A percentile compares a stretch with the other conserved stretches of the same genome.
Conservation (phyloP, 2,113 vertebrate species). For the Collichthys lucidus region DNA sequence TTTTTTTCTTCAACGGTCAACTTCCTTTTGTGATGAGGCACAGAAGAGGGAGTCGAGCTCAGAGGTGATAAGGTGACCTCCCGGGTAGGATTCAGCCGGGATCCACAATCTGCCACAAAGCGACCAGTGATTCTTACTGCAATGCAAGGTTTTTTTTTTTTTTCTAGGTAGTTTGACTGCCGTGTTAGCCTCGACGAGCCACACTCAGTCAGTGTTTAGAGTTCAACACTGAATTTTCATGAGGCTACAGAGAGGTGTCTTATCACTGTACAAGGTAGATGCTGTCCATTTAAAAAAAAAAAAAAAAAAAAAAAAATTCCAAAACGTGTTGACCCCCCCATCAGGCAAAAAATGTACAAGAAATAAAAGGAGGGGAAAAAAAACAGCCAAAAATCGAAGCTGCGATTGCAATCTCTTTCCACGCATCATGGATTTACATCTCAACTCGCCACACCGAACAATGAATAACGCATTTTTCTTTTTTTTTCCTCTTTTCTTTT, state of each 20-base stretch:
- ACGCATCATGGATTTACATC: conserved; percentile 38
- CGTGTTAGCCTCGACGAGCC: conserved; percentile 15
- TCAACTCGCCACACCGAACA: conserved; percentile 1
- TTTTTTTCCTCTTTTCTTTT: not conserved
- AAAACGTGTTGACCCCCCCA: conserved; percentile 37
- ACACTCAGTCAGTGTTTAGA: conserved; percentile 37
- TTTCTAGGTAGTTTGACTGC: conserved; percentile 58
- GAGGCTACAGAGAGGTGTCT: conserved; percentile 57
- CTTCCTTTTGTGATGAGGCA: conserved; percentile 56
- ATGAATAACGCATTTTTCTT: not conserved
- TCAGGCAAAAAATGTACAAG: conserved; percentile 5
- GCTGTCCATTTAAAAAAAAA: conserved; percentile 40
- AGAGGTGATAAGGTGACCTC: conserved; percentile 34
- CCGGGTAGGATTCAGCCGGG: not conserved
- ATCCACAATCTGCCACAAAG: conserved; percentile 24
- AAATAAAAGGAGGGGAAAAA: not conserved
- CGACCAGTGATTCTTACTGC: conserved; percentile 53
- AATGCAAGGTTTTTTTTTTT: conserved; percentile 37
- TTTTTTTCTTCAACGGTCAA: conserved; percentile 7
- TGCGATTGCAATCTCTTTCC: conserved; percentile 53
- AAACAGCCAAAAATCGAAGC: conserved; percentile 41
- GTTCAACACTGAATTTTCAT: conserved; percentile 40
- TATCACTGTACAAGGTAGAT: conserved; percentile 62
- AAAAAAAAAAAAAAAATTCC: conserved; percentile 10
- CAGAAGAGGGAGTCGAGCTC: conserved; percentile 43